phyloP scores from a whole-genome alignment of 2,888 invertebrate genomes.

The Pemphredon lugubris region DNA sequence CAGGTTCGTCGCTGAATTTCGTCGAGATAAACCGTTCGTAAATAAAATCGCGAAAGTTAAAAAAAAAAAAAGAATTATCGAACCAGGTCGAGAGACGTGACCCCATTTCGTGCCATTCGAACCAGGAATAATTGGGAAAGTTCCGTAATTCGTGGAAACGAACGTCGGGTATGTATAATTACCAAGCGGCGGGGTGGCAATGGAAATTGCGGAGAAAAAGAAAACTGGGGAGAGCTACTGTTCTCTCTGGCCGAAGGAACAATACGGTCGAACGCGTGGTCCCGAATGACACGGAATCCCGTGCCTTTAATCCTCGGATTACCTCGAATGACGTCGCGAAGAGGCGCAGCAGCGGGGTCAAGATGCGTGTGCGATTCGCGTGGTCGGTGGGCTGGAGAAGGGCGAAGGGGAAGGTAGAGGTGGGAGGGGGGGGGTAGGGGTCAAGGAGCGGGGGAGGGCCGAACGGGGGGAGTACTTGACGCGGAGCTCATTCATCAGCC shows the following conservation, averaged over 20 bases:
- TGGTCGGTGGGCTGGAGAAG: neutral
- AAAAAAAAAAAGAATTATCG: too few relatives aligned
- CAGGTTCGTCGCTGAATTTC: too few relatives aligned
- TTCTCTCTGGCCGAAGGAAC: neutral
- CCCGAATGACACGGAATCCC: neutral
- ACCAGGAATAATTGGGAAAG: too few relatives aligned
- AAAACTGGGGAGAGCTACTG: too few relatives aligned
- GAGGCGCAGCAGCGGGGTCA: constrained; percentile 34
- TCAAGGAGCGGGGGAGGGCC: constrained; percentile 11
- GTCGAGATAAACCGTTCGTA: too few relatives aligned
- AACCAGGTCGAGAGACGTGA: too few relatives aligned
- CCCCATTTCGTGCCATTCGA: too few relatives aligned
- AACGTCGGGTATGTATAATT: too few relatives aligned
- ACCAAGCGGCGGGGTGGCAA: neutral
- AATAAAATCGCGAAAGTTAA: too few relatives aligned
- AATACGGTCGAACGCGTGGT: neutral
- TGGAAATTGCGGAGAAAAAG: neutral
- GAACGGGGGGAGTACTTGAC: constrained; percentile 22
- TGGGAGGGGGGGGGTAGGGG: neutral
- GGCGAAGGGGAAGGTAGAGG: neutral
- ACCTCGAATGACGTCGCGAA: neutral
- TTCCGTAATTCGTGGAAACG: too few relatives aligned
- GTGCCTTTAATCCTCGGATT: constrained; percentile 24
- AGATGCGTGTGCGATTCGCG: constrained; percentile 38
- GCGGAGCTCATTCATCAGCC: constrained; percentile 49